Evolutionary conservation across 2,113 vertebrate genomes (phyloP).

Genomic region (Melanotaenia duboulayi): DNA sequence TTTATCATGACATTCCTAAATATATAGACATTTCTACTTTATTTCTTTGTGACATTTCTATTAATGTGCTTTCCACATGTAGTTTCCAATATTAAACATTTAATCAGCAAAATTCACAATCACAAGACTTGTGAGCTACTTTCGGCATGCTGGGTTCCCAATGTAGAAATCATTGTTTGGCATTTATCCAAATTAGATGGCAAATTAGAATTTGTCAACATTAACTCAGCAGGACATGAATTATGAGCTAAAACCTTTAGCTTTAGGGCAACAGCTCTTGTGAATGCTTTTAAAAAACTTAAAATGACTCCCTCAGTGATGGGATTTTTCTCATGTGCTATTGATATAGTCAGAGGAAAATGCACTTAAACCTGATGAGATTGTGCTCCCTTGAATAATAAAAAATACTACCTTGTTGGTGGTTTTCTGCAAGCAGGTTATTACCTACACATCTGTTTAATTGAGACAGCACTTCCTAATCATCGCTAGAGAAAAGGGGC

Average conservation of each 20-base stretch:
- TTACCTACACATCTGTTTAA: not conserved
- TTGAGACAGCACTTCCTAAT: not conserved
- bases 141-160: not conserved
- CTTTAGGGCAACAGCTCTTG: not conserved
- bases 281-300: not conserved
- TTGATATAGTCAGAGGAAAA: not conserved
- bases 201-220: not conserved
- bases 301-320: not conserved
- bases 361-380: not conserved
- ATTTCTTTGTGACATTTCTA: too few species aligned
- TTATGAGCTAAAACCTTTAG: not conserved
- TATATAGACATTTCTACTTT: too few species aligned
- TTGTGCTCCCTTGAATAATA: not conserved
- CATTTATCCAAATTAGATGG: not conserved
- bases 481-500: not conserved
- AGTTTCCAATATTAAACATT: too few species aligned
- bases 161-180: not conserved
- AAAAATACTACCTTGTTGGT: not conserved
- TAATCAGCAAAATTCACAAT: not conserved
- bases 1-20: too few species aligned
- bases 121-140: too few species aligned
- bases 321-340: not conserved
- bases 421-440: not conserved
- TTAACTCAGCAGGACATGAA: not conserved
- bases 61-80: too few species aligned